These are phyloP conservation scores for Galerucella calmariensis DNA, from an alignment of 2,888 invertebrate genomes.

Conservation along the genomic window DNA sequence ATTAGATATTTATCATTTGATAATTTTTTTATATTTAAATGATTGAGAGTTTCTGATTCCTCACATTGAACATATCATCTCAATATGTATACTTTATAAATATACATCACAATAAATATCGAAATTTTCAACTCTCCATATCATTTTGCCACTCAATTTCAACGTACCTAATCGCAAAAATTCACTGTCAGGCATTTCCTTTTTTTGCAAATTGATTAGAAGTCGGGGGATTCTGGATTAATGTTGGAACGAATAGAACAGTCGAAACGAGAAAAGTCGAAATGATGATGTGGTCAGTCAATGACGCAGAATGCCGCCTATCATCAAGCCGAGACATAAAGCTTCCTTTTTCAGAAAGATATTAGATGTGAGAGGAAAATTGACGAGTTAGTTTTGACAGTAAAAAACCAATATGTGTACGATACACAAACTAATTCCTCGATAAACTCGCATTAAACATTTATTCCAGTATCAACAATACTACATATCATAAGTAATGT, in stretches of 20 bases:
- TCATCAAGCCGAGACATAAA: conserved; percentile 22
- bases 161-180: background rate
- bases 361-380: conserved; percentile 16
- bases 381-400: conserved; percentile 11
- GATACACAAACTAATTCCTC: too few species aligned
- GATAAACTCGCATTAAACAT: too few species aligned
- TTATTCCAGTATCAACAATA: too few species aligned
- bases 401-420: background rate
- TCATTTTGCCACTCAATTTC: background rate
- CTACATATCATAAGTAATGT: too few species aligned
- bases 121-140: background rate
- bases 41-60: too few species aligned
- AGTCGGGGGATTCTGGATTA: background rate
- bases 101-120: too few species aligned
- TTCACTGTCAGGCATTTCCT: background rate
- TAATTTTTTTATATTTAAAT: too few species aligned
- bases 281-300: conserved; percentile 36
- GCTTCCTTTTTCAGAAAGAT: conserved; percentile 29
- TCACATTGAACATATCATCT: too few species aligned
- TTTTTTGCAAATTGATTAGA: conserved; percentile 5
- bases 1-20: too few species aligned
- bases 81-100: too few species aligned
- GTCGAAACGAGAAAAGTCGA: conserved; percentile 11
- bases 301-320: conserved; percentile 32
- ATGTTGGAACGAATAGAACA: conserved; percentile 3